A percentile compares a stretch with the other conserved stretches of the same genome.
Evolutionary conservation across 2,113 vertebrate species (phyloP).

Genomic region (Mesembrinibis cayennensis): DNA sequence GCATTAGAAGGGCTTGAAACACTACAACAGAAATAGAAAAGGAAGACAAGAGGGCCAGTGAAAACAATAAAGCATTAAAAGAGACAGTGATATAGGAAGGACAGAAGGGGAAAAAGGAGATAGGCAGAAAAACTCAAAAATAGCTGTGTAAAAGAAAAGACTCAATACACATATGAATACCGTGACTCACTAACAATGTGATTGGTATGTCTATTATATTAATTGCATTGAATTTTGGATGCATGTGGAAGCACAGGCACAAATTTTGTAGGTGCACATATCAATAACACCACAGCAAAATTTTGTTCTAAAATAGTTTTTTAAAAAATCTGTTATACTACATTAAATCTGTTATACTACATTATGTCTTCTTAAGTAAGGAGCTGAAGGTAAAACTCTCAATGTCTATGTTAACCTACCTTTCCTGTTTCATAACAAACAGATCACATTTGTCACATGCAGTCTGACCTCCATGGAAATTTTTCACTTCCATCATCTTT

Average conservation of each 20-base stretch:
- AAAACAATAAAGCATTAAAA: not conserved
- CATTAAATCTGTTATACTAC: not conserved
- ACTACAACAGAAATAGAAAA: not conserved
- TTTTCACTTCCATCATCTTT: not conserved
- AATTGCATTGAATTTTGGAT: not conserved
- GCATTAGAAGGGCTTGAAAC: not conserved
- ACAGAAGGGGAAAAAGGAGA: not conserved
- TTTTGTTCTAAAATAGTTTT: not conserved
- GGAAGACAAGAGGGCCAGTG: not conserved
- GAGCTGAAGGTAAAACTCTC: not conserved
- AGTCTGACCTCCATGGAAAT: not conserved
- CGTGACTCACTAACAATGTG: not conserved
- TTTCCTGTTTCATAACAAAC: not conserved
- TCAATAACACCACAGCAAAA: not conserved
- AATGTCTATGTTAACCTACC: not conserved
- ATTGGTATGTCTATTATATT: not conserved
- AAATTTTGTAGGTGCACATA: not conserved
- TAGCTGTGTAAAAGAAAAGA: not conserved
- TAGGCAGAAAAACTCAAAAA: not conserved
- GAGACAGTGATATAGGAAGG: not conserved
- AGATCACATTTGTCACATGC: not conserved
- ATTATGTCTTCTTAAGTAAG: not conserved
- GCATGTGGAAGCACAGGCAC: not conserved
- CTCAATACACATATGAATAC: not conserved
- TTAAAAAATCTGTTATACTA: not conserved